Conservation (phyloP, 2,888 invertebrate species). For the Mesopsocus fuscifrons region DNA sequence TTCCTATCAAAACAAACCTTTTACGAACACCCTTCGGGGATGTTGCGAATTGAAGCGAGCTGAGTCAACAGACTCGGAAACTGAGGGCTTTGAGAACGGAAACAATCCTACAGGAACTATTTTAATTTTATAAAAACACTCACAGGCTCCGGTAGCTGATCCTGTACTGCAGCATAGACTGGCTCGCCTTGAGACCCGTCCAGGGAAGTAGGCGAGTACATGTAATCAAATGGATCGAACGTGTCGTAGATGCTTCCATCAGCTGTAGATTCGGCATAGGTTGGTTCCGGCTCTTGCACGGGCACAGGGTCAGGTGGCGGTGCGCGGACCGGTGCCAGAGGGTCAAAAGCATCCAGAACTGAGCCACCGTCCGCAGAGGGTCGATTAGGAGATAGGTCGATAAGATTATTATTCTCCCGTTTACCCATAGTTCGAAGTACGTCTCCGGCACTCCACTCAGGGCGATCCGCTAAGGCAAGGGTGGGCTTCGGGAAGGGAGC, state of each 20-base stretch:
- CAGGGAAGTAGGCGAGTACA: conserved; percentile 40
- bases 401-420: conserved; percentile 33
- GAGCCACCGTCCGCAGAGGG: conserved; percentile 30
- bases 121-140: too few relatives aligned
- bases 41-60: too few relatives aligned
- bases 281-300: neutral
- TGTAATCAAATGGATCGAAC: conserved; percentile 60
- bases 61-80: too few relatives aligned
- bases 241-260: conserved; percentile 47
- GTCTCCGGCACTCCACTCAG: conserved; percentile 17
- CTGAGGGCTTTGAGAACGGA: too few relatives aligned
- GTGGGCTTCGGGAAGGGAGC: neutral
- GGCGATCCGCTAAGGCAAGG: neutral
- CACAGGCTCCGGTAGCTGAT: too few relatives aligned
- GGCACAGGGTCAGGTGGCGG: neutral
- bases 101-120: too few relatives aligned
- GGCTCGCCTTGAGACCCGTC: conserved; percentile 44
- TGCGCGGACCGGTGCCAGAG: conserved; percentile 31
- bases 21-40: too few relatives aligned
- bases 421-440: conserved; percentile 28
- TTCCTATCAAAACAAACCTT: too few relatives aligned
- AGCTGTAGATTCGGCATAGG: neutral
- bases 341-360: conserved; percentile 76
- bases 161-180: conserved; percentile 49
- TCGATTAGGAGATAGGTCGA: conserved; percentile 29